Evolutionary conservation across 2,113 vertebrate genomes (phyloP), one percentile per base, ranked within the genome.

Genomic region (Sciurus niger): DNA sequence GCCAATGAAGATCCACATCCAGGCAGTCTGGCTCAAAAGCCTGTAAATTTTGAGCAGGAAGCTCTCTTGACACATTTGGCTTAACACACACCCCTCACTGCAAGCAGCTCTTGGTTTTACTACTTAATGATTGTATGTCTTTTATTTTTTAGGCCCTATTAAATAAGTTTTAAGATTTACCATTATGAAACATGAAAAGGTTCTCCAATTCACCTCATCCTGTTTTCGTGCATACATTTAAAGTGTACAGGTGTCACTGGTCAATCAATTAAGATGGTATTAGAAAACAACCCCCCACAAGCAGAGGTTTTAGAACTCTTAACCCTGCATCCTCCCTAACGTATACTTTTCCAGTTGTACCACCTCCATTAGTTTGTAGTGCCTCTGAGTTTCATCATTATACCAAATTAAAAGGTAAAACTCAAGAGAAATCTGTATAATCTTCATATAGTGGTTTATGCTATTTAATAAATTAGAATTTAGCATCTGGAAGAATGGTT

Each of bases 401-500:
- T 37, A 74, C 7, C 58, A 32, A 40, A 43, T 24, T 17, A 84
- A 90, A 73, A 73, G 4, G 12, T 78, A 22, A 84, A 46, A 72
- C 25, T 91, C 13, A 14, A 55, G 28, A 37, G 22, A 32, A 63
- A 70, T 55, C 63, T 80, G 1, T 73, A 37, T 70, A 51, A 32
- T 83, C 2, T 78, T 79, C 48, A 30, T 18, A 11, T 60, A 10
- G 72, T 51, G 24, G 6, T 55, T 72, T 53, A 30, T 65, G 24
- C 32, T 48, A 37, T 7, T 89, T 83, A 79, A 58, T 63, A 89
- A 22, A 68, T 97, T 95, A 88, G 89, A 98, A 11, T 16, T 22
- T 89, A 32, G 2, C 17, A 68, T 96, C 24, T 84, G 43, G 58
- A 67, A 58, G 25, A 84, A 65, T 20, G 25, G 4, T 55, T 72